phyloP scores from a whole-genome alignment of 2,888 invertebrate genomes.

The Acanthosepion lycidas region DNA sequence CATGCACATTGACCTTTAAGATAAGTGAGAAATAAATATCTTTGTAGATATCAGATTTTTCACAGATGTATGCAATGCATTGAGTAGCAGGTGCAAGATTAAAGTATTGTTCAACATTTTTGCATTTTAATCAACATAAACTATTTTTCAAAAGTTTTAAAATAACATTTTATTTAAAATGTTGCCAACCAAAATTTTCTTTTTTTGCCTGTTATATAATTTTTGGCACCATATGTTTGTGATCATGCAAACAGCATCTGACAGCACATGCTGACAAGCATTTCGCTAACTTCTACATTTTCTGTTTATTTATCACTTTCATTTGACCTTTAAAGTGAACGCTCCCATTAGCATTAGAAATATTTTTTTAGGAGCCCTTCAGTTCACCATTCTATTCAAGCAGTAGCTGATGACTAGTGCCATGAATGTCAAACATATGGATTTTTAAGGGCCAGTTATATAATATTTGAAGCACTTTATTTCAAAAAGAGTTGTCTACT shows the following conservation, averaged over 20 bases:
- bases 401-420: background rate
- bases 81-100: background rate
- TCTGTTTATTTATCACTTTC: background rate
- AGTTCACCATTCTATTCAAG: background rate
- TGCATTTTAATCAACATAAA: background rate
- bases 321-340: background rate
- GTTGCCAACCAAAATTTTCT: background rate
- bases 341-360: background rate
- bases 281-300: background rate
- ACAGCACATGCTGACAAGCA: background rate
- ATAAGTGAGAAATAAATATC: too few species aligned
- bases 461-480: background rate
- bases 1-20: too few species aligned
- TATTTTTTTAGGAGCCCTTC: background rate
- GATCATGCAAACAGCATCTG: too few species aligned
- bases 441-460: background rate
- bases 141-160: background rate
- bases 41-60: conserved; percentile 6
- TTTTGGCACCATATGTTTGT: background rate
- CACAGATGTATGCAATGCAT: background rate
- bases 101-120: background rate
- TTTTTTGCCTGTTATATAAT: background rate
- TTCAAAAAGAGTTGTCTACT: background rate
- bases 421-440: background rate
- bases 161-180: background rate